Evolutionary conservation across 2,797 vertebrate genomes (phyloP).

Genomic region (Philypnodon macrostomus): DNA sequence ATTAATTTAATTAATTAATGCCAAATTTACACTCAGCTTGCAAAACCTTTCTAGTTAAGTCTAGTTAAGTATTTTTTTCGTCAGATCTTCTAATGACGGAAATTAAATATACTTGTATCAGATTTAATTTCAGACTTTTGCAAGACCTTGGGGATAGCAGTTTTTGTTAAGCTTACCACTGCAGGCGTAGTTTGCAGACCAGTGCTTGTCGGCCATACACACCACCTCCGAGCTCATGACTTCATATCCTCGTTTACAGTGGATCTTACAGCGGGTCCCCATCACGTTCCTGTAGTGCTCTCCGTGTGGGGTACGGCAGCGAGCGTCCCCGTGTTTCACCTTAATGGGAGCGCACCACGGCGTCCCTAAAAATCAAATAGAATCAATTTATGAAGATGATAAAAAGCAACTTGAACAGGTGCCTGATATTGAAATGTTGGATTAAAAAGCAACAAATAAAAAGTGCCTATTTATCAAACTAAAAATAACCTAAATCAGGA

Average conservation of each 20-base stretch:
- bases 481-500: too few species aligned
- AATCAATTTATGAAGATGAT: background rate
- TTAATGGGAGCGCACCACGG: conserved; percentile 96
- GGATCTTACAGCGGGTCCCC: conserved; percentile 90
- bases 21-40: too few species aligned
- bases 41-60: too few species aligned
- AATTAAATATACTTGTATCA: too few species aligned
- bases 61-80: too few species aligned
- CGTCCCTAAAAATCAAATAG: conserved; percentile 74
- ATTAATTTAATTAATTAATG: too few species aligned
- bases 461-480: too few species aligned
- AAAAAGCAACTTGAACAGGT: background rate
- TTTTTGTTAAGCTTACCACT: conserved; percentile 83
- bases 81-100: too few species aligned
- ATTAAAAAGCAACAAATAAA: too few species aligned
- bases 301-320: conserved; percentile 86
- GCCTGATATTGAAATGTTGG: background rate
- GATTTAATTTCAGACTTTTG: too few species aligned
- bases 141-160: too few species aligned
- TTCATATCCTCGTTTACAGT: conserved; percentile 91
- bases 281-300: conserved; percentile 87
- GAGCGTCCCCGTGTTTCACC: conserved; percentile 90
- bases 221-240: conserved; percentile 82
- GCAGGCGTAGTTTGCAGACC: conserved; percentile 93
- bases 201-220: conserved; percentile 91